Evolutionary conservation across 1,140 invertebrate species (phyloP).

Genomic region (Lepidotrigona ventralis): DNA sequence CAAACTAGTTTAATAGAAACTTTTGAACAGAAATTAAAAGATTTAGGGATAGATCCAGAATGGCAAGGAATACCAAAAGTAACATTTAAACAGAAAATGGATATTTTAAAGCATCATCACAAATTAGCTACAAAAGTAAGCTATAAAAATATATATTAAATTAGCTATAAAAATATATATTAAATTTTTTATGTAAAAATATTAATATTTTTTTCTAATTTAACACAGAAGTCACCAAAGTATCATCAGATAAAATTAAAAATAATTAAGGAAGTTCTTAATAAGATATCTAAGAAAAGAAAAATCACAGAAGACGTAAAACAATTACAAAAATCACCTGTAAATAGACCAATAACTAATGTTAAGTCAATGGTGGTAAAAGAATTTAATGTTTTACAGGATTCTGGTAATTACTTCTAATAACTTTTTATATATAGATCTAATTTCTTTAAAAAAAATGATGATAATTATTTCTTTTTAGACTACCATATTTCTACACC

Average conservation of each 20-base stretch:
- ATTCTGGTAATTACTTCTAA: slow-evolving; percentile 58
- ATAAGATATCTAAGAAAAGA: slow-evolving; percentile 67
- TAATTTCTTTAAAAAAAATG: not conserved
- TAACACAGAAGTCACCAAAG: slow-evolving; percentile 78
- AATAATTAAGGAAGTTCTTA: slow-evolving; percentile 79
- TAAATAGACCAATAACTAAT: slow-evolving; percentile 76
- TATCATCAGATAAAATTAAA: slow-evolving; percentile 79
- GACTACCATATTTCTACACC: slow-evolving; percentile 5
- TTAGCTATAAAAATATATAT: not conserved
- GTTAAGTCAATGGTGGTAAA: slow-evolving; percentile 81
- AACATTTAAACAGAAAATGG: slow-evolving; percentile 80
- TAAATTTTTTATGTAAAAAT: not conserved
- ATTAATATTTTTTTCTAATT: slow-evolving; percentile 57
- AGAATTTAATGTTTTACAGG: slow-evolving; percentile 78
- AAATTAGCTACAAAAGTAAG: slow-evolving; percentile 80
- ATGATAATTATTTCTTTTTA: slow-evolving; percentile 15
- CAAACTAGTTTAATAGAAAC: slow-evolving; percentile 30
- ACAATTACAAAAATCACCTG: slow-evolving; percentile 72
- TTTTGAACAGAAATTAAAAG: slow-evolving; percentile 75
- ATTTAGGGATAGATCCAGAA: slow-evolving; percentile 82
- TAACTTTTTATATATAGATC: not conserved
- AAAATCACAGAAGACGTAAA: slow-evolving; percentile 58
- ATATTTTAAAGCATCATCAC: slow-evolving; percentile 79
- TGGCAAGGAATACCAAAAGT: slow-evolving; percentile 79
- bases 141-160: slow-evolving; percentile 1